phyloP scores from a whole-genome alignment of 2,797 vertebrate species.

The Xyrichtys novacula region DNA sequence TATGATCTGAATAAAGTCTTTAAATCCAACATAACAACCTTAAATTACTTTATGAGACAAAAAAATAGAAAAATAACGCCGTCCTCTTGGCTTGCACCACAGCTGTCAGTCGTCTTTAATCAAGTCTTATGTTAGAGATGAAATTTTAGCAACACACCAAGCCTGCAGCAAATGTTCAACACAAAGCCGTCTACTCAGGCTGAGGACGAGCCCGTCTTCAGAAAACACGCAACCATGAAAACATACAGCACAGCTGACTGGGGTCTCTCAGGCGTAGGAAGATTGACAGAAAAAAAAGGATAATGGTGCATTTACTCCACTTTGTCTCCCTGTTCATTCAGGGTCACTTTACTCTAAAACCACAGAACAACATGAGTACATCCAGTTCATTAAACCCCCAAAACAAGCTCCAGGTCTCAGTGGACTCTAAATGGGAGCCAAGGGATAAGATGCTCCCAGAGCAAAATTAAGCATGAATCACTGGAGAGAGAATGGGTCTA shows the following conservation, averaged over 20 bases:
- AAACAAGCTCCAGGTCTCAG: constrained; percentile 31
- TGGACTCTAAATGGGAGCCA: constrained; percentile 11
- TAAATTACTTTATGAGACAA: neutral
- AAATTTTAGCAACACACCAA: constrained; percentile 35
- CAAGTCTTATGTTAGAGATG: constrained; percentile 18
- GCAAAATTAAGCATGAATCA: constrained; percentile 4
- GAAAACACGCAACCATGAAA: constrained; percentile 47
- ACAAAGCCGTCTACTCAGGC: constrained; percentile 54
- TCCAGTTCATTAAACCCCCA: constrained; percentile 55
- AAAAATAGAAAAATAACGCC: neutral
- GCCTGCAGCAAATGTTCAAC: constrained; percentile 48
- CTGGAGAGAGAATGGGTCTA: constrained; percentile 10
- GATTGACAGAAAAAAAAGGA: constrained; percentile 41
- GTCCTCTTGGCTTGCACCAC: neutral
- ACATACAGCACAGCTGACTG: constrained; percentile 68
- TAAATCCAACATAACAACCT: neutral
- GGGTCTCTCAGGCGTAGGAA: constrained; percentile 74
- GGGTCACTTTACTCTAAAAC: constrained; percentile 60
- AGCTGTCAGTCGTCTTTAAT: constrained; percentile 1
- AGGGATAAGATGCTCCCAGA: constrained; percentile 24
- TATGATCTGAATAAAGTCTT: neutral
- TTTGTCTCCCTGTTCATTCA: constrained; percentile 67
- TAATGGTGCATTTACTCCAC: constrained; percentile 52
- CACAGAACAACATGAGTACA: constrained; percentile 54
- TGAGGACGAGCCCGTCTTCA: constrained; percentile 47